phyloP scores from a whole-genome alignment of 2,888 invertebrate species.

The Himalopsyche kuldschensis region DNA sequence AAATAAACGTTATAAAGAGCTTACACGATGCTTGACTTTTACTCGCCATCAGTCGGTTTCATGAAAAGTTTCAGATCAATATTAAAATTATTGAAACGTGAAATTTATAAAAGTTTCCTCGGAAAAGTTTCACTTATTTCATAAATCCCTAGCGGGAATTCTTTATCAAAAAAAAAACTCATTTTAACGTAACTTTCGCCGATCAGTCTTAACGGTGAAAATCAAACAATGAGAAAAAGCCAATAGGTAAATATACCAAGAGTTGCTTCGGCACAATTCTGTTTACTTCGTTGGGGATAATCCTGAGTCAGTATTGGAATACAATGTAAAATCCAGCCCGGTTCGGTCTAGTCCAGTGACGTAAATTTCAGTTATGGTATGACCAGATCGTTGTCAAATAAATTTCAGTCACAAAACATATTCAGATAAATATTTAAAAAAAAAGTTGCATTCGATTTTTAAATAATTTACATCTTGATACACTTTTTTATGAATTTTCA shows the following conservation, averaged over 20 bases:
- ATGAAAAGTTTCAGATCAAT: neutral
- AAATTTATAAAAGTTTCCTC: neutral
- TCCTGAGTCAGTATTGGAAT: conserved; percentile 13
- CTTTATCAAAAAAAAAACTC: neutral
- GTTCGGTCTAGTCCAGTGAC: neutral
- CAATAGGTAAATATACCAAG: neutral
- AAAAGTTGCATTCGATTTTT: no score
- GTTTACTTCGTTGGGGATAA: conserved; percentile 12
- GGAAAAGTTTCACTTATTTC: neutral
- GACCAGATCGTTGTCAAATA: no score
- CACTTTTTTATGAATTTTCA: no score
- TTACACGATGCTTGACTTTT: no score
- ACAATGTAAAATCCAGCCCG: conserved; percentile 11
- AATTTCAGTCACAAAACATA: neutral
- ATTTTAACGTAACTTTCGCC: conserved; percentile 10
- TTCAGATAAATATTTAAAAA: no score
- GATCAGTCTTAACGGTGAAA: neutral
- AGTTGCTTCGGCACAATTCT: neutral
- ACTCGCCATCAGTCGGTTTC: no score
- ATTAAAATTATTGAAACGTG: neutral
- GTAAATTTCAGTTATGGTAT: neutral
- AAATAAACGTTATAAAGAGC: no score
- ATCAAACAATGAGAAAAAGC: neutral
- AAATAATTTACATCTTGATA: no score
- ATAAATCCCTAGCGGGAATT: neutral